Evolutionary conservation across 2,113 vertebrate species (phyloP).

Genomic region (Meles meles): DNA sequence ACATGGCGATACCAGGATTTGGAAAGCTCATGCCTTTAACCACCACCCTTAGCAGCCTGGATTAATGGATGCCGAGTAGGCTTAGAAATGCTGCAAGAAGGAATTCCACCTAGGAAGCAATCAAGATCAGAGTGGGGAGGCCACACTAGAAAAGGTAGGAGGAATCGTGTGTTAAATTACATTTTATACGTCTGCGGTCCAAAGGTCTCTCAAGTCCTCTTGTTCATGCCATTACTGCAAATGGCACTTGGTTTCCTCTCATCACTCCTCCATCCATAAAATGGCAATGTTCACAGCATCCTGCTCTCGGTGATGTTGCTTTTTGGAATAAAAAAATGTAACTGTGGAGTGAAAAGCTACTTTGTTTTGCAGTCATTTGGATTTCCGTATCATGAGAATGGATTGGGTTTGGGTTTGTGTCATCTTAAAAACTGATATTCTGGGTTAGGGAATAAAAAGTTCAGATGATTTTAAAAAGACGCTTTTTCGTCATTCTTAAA

Average conservation of each 20-base stretch:
- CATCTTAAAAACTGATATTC: neutral
- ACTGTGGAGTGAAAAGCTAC: neutral
- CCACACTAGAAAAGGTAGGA: neutral
- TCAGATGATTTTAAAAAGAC: neutral
- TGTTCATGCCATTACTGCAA: neutral
- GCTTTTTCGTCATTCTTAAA: neutral
- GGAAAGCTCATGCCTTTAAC: neutral
- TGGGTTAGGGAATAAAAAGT: neutral
- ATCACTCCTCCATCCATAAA: neutral
- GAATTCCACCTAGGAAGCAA: neutral
- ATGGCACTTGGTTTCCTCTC: neutral
- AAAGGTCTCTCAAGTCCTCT: too few relatives aligned
- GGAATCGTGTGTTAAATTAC: neutral
- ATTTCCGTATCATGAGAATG: neutral
- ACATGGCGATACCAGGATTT: neutral
- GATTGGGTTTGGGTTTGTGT: neutral
- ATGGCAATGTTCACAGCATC: neutral
- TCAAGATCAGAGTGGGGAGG: neutral
- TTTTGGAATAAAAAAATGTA: neutral
- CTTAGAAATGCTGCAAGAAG: neutral
- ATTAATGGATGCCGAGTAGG: neutral
- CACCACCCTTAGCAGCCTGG: neutral
- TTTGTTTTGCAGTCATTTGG: neutral
- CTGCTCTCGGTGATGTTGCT: neutral
- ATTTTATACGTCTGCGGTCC: fast-evolving